Evolutionary conservation across 2,888 invertebrate species (phyloP), one percentile per base, ranked within the genome.

Genomic region (Sclerodermus sp.): DNA sequence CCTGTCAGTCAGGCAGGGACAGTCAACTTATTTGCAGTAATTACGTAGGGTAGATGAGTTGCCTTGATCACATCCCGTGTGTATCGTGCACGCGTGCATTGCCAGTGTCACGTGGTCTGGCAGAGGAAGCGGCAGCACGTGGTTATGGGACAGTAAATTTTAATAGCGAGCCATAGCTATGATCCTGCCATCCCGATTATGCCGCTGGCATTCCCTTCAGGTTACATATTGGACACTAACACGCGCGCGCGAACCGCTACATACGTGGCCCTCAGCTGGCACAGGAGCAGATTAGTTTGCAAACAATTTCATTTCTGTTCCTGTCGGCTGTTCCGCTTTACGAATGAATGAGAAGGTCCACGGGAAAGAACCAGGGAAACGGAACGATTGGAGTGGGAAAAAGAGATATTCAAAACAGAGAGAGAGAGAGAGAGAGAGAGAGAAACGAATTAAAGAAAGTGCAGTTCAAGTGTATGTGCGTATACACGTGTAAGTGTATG

Each of bases 131-230:
- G 42, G 43, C 47, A 37, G 42, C 38, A 56, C 57, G 54, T 47
- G 61, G 60, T 61, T 64, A 61, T 57, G 57, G 60, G 60, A 62
- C 54, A 55, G 64, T 68, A 67, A 66, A 68, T 70, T 69, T 69
- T 69, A 70, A 70, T 70, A 60, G 66, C 51, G 49, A 32, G 50
- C 42, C 47, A 47, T 30, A 36, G 51, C 53, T 54, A 54, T 52
- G 56, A 56, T 60, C 58, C 34, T 51, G 56, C 49, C 58, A 59
- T 59, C 56, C 58, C 44, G 57, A 62, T 65, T 57, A 56, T 57
- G 61, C 56, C 54, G 57, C 50, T 58, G 56, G 58, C 65, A 58
- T 57, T 58, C 49, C 57, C 49, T 51, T 44, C 57, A 49, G 49
- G 49, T 42, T 29, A 16, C 44, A 41, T 58, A 46, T 42, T 46